These are phyloP conservation scores for Galbula dea DNA, from an alignment of 2,113 vertebrate genomes.

Conservation along the genomic window DNA sequence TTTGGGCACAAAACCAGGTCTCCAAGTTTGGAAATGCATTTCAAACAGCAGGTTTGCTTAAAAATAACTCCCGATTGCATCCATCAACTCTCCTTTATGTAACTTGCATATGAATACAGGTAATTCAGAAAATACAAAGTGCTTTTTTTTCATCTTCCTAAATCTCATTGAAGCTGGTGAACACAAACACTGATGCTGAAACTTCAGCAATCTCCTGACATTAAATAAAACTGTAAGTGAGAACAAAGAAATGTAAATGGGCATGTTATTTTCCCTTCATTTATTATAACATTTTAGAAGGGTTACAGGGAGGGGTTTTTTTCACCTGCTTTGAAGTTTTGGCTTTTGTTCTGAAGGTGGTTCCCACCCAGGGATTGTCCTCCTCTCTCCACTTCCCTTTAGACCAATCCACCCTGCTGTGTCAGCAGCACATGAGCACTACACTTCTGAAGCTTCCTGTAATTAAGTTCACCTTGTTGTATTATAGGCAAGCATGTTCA, in stretches of 20 bases:
- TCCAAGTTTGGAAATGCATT: background rate
- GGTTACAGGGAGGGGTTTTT: background rate
- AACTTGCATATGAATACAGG: background rate
- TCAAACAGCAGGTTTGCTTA: background rate
- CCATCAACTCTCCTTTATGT: background rate
- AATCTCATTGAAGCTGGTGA: background rate
- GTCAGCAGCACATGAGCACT: conserved; percentile 39
- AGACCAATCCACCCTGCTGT: background rate
- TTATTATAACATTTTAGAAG: conserved; percentile 38
- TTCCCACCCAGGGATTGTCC: conserved; percentile 42
- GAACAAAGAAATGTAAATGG: conserved; percentile 68
- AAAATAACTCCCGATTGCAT: background rate
- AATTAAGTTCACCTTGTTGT: conserved; percentile 56
- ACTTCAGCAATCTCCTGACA: conserved; percentile 59
- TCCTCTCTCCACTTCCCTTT: background rate
- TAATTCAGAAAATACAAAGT: background rate
- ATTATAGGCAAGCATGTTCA: conserved; percentile 38
- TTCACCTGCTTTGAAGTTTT: conserved; percentile 40
- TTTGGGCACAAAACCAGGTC: background rate
- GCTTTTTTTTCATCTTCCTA: background rate
- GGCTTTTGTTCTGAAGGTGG: conserved; percentile 12
- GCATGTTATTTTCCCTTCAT: conserved; percentile 33
- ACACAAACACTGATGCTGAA: conserved; percentile 25
- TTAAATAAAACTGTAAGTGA: conserved; percentile 6
- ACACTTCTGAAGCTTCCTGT: conserved; percentile 34